These are phyloP conservation scores for Gyps fulvus DNA, from an alignment of 2,113 vertebrate species.

Conservation along the genomic window DNA sequence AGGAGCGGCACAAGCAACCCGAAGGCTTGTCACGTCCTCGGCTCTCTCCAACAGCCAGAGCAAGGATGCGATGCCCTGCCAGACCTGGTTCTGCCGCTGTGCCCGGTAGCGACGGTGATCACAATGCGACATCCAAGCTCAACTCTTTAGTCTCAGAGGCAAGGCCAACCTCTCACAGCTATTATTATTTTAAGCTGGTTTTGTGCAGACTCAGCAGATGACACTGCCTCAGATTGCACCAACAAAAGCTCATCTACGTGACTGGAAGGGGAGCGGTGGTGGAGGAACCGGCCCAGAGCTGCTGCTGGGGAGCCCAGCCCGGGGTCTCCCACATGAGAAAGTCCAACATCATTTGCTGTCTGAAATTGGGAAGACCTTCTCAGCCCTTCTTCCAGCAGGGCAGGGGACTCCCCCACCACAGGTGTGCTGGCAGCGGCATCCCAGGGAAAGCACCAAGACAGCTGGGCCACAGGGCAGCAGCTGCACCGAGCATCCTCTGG, in stretches of 20 bases:
- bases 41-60: neutral
- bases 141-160: neutral
- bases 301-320: neutral
- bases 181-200: neutral
- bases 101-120: neutral
- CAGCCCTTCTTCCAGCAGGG: neutral
- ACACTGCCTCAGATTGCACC: neutral
- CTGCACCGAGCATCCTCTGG: neutral
- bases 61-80: neutral
- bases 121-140: neutral
- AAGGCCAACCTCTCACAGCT: neutral
- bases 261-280: neutral
- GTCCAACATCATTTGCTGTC: neutral
- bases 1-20: neutral
- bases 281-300: neutral
- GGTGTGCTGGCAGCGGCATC: accelerated
- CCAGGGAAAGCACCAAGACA: neutral
- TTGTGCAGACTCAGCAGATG: constrained; percentile 33
- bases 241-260: neutral
- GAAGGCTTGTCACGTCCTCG: neutral
- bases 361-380: neutral
- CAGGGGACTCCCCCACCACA: accelerated
- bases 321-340: neutral
- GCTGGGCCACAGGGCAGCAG: accelerated
- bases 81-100: neutral